A percentile compares a stretch with the other conserved stretches of the same genome.
phyloP scores from a whole-genome alignment of 2,888 invertebrate genomes.

The Chaetoderma sp. region DNA sequence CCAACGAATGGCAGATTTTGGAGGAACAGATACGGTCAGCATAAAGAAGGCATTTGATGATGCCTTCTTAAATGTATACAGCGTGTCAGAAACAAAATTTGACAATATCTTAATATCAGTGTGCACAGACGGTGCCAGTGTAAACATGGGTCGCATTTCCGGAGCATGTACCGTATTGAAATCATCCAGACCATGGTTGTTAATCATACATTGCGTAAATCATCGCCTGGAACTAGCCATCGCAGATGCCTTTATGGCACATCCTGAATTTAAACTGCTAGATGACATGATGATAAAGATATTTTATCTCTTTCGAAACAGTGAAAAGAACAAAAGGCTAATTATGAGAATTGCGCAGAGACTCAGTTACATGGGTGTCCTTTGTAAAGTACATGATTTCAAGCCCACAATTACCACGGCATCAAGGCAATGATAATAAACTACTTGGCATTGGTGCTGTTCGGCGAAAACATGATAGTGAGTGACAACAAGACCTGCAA shows the following conservation, averaged over 20 bases:
- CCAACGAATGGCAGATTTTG: slow-evolving; percentile 6
- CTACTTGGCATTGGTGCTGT: not conserved
- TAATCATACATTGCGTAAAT: slow-evolving; percentile 10
- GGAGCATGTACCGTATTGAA: slow-evolving; percentile 7
- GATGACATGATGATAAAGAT: slow-evolving; percentile 1
- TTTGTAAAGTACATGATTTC: not conserved
- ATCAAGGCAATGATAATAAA: not conserved
- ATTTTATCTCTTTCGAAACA: not conserved
- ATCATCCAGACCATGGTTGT: not conserved
- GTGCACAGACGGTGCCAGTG: slow-evolving; percentile 9
- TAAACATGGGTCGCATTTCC: not conserved
- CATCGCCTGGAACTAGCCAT: slow-evolving; percentile 7
- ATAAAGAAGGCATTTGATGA: slow-evolving; percentile 3
- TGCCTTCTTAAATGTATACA: not conserved
- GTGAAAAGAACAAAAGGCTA: not conserved
- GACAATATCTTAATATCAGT: not conserved
- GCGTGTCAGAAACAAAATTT: not conserved
- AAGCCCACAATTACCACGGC: not conserved
- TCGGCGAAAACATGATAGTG: not conserved
- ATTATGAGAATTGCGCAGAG: not conserved
- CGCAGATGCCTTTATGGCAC: not conserved
- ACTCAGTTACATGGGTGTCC: not conserved
- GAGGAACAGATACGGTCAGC: not conserved
- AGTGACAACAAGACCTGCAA: not conserved
- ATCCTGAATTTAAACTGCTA: not conserved